Base-by-base conservation (phyloP, 2,888 invertebrate genomes). In the Heteromyza rotundicornis region DNA sequence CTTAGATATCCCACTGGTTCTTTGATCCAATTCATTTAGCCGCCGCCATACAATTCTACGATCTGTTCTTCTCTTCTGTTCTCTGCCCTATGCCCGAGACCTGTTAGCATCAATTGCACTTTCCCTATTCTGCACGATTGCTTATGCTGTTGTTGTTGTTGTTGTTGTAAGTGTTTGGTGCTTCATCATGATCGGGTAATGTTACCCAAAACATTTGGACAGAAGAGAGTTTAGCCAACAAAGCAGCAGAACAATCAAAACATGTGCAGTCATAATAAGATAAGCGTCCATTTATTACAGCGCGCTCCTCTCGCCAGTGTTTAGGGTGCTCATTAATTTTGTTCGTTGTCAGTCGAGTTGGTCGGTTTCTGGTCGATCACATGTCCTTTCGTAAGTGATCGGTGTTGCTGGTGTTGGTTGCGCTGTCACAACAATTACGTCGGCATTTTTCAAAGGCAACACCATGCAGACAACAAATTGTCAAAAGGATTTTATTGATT, bases 401-500 rank as follows among this genome's bases (percentile, higher is more conserved):
- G 55, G 49, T 35, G 2, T 52, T 52, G 47, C 17, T 12, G 12
- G 14, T 40, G 55, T n/a, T 55, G 40, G 12, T 55, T 40, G 56
- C 63, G 63, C 66, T 74, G 74, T 75, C 74, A 74, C 75, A 74
- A 74, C 75, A 74, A 75, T 75, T 74, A 69, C 35, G 35, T 40
- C 49, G 57, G 57, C 57, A 19, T 14, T n/a, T 17, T 19, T 52
- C 58, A 52, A 52, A 59, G 44, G 23, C 20, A 40, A n/a, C 40
- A 32, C 32, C n/a, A n/a, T n/a, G 32, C 32, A 32, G 7, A 32
- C 40, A 47, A 20, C 47, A 47, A 14, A 68, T 73, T 75, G 75
- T 75, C 75, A 73, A 67, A 75, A 65, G 73, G 68, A 70, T 68
- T 71, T 75, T 74, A 75, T 75, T 73, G 74, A 73, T 70, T 72